Evolutionary conservation across 2,797 vertebrate species (phyloP).

Genomic region (Eleutherodactylus coqui): DNA sequence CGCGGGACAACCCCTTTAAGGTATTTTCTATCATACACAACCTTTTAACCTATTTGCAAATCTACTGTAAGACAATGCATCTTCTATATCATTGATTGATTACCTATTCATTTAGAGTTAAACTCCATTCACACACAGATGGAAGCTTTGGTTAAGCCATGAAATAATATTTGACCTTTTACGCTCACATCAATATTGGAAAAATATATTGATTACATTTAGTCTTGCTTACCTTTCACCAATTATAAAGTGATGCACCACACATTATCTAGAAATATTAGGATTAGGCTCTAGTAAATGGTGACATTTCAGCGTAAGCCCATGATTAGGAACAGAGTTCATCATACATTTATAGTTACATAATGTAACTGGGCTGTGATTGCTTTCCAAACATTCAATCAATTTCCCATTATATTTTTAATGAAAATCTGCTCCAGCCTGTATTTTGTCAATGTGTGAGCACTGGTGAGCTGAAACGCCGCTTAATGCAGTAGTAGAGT

Average conservation of each 20-base stretch:
- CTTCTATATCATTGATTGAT: no score
- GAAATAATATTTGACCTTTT: background rate
- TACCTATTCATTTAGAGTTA: no score
- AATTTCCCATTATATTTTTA: conserved; percentile 47
- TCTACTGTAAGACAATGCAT: no score
- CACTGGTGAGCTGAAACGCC: conserved; percentile 4
- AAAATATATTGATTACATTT: background rate
- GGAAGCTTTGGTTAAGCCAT: no score
- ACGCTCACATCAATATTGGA: background rate
- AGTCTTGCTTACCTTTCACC: background rate
- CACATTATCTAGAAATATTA: background rate
- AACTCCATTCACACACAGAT: no score
- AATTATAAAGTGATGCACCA: background rate
- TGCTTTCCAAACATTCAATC: conserved; percentile 37
- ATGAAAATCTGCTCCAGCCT: conserved; percentile 24
- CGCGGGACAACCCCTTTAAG: no score
- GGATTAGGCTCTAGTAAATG: background rate
- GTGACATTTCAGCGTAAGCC: background rate
- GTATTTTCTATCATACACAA: no score
- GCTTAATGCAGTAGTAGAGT: conserved; percentile 1
- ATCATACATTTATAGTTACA: conserved; percentile 27
- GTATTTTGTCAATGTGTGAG: background rate
- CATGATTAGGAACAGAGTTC: conserved; percentile 1
- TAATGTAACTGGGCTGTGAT: conserved; percentile 3
- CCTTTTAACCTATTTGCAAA: no score